phyloP scores from a whole-genome alignment of 2,888 invertebrate genomes.

The Mythimna albipuncta region DNA sequence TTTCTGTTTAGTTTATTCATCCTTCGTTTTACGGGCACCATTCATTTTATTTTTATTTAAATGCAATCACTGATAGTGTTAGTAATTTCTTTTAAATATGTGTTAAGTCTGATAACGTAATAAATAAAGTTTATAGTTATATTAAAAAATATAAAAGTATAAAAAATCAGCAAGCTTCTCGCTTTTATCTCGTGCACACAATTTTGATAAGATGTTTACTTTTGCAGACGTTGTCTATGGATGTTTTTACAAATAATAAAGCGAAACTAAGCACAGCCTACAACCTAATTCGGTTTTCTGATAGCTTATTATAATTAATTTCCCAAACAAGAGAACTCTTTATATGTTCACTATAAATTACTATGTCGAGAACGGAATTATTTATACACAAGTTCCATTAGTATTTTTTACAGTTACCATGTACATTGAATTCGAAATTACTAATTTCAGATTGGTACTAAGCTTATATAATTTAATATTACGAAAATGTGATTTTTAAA shows the following conservation, averaged over 20 bases:
- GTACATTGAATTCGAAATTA: constrained; percentile 51
- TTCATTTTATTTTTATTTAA: constrained; percentile 53
- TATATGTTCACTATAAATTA: constrained; percentile 27
- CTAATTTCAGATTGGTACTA: constrained; percentile 63
- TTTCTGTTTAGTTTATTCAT: constrained; percentile 15
- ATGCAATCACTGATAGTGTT: constrained; percentile 64
- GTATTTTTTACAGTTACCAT: constrained; percentile 46
- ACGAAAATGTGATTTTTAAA: constrained; percentile 58
- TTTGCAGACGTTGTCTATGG: constrained; percentile 21
- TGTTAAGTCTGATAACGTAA: constrained; percentile 33
- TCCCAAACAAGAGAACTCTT: constrained; percentile 21
- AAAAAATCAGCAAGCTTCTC: constrained; percentile 53
- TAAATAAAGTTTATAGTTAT: constrained; percentile 38
- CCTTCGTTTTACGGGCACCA: constrained; percentile 55
- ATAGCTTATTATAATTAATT: constrained; percentile 39
- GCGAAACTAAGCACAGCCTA: constrained; percentile 62
- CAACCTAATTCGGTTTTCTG: constrained; percentile 54
- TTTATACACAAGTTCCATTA: constrained; percentile 34
- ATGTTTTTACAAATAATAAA: constrained; percentile 47
- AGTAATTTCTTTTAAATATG: constrained; percentile 45
- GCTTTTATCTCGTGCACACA: constrained; percentile 40
- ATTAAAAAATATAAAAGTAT: constrained; percentile 67
- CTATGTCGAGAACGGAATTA: constrained; percentile 18
- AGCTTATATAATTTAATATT: constrained; percentile 53
- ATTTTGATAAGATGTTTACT: constrained; percentile 22